phyloP scores from a whole-genome alignment of 2,888 invertebrate species.

The Tipula helvola region DNA sequence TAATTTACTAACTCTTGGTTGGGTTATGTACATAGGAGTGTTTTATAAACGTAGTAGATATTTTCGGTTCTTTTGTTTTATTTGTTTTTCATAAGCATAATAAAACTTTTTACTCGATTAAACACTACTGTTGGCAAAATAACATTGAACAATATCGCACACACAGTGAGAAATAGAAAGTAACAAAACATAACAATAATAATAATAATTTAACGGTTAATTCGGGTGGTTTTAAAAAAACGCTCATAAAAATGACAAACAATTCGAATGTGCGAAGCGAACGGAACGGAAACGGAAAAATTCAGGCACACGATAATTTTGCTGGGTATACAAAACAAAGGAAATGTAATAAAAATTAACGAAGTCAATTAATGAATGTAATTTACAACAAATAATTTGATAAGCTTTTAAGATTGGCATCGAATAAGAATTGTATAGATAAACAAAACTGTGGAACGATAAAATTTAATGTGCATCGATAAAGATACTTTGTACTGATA shows the following conservation, averaged over 20 bases:
- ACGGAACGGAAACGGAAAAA: not conserved
- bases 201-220: not conserved
- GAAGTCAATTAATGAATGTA: not conserved
- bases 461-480: not conserved
- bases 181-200: not conserved
- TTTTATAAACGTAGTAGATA: not conserved
- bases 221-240: not conserved
- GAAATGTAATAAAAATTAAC: not conserved
- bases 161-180: not conserved
- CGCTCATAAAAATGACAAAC: not conserved
- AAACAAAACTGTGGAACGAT: not conserved
- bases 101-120: not conserved
- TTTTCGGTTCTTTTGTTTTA: not conserved
- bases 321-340: not conserved
- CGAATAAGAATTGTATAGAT: not conserved
- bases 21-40: not conserved
- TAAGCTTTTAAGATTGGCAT: not conserved
- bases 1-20: not conserved
- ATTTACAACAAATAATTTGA: not conserved
- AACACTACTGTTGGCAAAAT: not conserved
- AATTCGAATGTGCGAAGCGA: not conserved
- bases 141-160: not conserved
- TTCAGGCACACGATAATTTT: not conserved
- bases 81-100: constrained; percentile 4
- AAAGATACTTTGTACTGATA: not conserved